Conservation (phyloP, 1,140 invertebrate species). For the Scaptomyza pallida region DNA sequence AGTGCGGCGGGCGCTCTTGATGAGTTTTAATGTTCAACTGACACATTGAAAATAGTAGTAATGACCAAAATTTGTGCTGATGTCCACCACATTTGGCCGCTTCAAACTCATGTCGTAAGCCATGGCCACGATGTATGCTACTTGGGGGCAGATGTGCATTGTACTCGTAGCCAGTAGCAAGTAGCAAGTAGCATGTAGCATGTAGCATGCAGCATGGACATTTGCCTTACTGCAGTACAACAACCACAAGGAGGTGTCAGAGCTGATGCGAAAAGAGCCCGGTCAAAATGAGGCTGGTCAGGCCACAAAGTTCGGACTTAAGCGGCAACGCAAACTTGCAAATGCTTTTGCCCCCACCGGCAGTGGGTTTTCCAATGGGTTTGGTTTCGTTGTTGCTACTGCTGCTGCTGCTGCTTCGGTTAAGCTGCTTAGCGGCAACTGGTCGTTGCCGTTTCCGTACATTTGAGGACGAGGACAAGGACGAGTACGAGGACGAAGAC, state of each 20-base stretch:
- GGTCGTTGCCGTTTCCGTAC: slow-evolving; percentile 1
- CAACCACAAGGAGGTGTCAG: slow-evolving; percentile 5
- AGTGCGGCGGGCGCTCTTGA: neutral
- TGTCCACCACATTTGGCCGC: no score
- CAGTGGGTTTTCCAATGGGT: neutral
- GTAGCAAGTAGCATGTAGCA: neutral
- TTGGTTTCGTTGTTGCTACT: no score
- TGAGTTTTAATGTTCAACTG: neutral
- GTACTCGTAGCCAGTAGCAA: neutral
- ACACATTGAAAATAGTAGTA: neutral
- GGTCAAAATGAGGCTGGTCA: neutral
- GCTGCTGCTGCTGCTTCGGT: neutral
- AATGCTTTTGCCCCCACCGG: slow-evolving; percentile 5
- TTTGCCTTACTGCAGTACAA: neutral
- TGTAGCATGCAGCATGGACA: neutral
- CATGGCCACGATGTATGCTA: neutral
- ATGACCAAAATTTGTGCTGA: neutral
- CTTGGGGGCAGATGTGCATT: no score
- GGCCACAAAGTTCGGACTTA: slow-evolving; percentile 20
- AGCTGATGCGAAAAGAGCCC: neutral
- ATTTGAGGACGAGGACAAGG: neutral
- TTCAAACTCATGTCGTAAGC: no score
- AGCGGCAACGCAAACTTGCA: slow-evolving; percentile 10
- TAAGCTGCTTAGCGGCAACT: slow-evolving; percentile 1
- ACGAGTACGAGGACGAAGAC: neutral